Evolutionary conservation across 1,140 invertebrate species (phyloP).

Genomic region (Achatina immaculata): DNA sequence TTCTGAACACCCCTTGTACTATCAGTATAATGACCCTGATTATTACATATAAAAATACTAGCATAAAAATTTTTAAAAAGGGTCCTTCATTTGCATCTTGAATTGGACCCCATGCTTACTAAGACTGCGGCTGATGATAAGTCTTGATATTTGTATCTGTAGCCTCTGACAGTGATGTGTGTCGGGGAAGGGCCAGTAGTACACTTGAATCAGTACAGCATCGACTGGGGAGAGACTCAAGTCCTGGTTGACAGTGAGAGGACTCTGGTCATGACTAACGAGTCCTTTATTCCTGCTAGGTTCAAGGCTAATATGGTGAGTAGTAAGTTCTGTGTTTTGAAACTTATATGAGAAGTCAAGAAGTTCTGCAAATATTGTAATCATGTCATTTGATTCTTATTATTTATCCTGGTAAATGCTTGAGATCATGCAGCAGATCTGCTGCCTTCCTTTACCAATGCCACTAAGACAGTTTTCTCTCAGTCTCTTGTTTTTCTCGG

Average conservation of each 20-base stretch:
- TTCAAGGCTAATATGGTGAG: constrained; percentile 69
- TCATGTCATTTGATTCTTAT: not conserved
- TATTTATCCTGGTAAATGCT: not conserved
- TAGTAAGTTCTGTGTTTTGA: not conserved
- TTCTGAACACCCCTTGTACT: no score
- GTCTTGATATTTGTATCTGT: no score
- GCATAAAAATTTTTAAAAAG: no score
- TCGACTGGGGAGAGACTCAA: constrained; percentile 70
- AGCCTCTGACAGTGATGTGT: constrained; percentile 68
- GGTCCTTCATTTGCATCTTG: no score
- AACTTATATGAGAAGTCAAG: not conserved
- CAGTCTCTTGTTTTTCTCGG: no score
- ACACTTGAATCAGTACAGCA: constrained; percentile 61
- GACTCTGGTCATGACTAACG: constrained; percentile 67
- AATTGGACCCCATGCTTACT: no score
- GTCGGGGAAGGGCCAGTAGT: constrained; percentile 72
- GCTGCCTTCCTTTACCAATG: no score
- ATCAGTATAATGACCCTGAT: no score
- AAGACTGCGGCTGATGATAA: no score
- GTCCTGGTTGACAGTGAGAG: constrained; percentile 65
- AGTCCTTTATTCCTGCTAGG: constrained; percentile 70
- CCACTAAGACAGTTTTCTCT: no score
- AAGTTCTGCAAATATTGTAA: not conserved
- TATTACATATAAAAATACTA: no score
- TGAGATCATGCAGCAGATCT: no score